These are phyloP conservation scores for Anguilla megastoma DNA, from an alignment of 2,797 vertebrate genomes.

Conservation along the genomic window DNA sequence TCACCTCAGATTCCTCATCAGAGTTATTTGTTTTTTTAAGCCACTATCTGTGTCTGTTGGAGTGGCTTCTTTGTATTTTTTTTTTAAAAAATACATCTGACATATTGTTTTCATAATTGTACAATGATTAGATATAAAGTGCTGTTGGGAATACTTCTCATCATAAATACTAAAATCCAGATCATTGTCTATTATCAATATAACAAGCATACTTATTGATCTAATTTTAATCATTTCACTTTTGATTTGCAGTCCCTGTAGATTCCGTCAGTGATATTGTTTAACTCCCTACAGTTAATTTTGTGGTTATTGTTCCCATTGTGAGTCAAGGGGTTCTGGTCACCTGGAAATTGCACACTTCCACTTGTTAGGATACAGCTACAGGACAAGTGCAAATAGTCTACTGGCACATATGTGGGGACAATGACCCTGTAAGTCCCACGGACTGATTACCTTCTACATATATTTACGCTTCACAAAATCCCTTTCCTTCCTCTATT, in stretches of 20 bases:
- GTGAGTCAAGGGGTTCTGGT: slow-evolving; percentile 75
- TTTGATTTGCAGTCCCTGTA: slow-evolving; percentile 80
- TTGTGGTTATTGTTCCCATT: slow-evolving; percentile 72
- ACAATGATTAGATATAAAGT: slow-evolving; percentile 85
- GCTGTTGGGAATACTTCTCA: slow-evolving; percentile 82
- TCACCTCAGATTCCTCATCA: slow-evolving; percentile 73
- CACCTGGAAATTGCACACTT: slow-evolving; percentile 77
- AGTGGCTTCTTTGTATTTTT: slow-evolving; percentile 8
- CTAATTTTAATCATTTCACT: slow-evolving; percentile 54
- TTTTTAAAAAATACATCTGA: slow-evolving; percentile 13
- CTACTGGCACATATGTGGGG: slow-evolving; percentile 80
- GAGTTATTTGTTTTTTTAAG: slow-evolving; percentile 75
- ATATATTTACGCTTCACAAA: slow-evolving; percentile 86
- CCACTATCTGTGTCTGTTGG: slow-evolving; percentile 73
- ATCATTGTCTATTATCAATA: slow-evolving; percentile 73
- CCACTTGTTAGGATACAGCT: slow-evolving; percentile 76
- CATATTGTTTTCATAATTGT: slow-evolving; percentile 38
- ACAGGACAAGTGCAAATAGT: slow-evolving; percentile 89
- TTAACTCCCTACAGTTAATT: slow-evolving; percentile 74
- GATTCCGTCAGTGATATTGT: slow-evolving; percentile 76
- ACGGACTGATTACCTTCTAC: slow-evolving; percentile 84
- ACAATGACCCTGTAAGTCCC: slow-evolving; percentile 98
- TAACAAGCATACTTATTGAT: slow-evolving; percentile 41
- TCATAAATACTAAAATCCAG: slow-evolving; percentile 79
- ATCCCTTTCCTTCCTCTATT: slow-evolving; percentile 78